Base-by-base conservation (phyloP, 2,113 vertebrate species). In the Vireo altiloquus region DNA sequence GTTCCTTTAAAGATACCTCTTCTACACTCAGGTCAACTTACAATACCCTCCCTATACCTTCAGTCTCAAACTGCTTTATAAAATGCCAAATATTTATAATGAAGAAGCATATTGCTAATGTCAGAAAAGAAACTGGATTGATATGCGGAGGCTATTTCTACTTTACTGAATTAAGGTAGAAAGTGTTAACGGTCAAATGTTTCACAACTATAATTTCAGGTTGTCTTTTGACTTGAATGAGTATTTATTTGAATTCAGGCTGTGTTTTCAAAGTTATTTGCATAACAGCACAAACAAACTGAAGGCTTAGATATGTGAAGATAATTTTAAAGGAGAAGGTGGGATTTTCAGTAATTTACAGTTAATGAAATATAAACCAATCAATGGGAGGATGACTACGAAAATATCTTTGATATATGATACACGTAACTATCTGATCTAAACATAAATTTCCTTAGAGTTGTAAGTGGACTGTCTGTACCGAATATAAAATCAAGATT, bases 71-170 rank as follows among this genome's bases (percentile, higher is more conserved):
- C 15, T 7, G 2, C 9, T 53, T 49, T 72, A 46, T 65, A 75
- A 39, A 27, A 17, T 8, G 28, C 27, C 31, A 70, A 30, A 44
- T 75, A 61, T 60, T 61, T 49, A 31, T 11, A 30, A 12, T 27
- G 13, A 60, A 81, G 39, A 64, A 0, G 0, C 25, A 63, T 1
- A 1, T 16, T 56, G 71, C 18, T 66, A 25, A 82, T 5, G 11
- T 20, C 66, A 75, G 22, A 71, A 31, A 27, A 65, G 16, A 86
- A 85, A 71, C 23, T 13, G 33, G 20, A 82, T 47, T 84, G 40
- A 1, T 37, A n/a, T 4, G 35, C 21, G 6, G 30, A 77, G 16
- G n/a, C 8, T 69, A 49, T 2, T 63, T 54, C 17, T 40, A 19
- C n/a, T 24, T 69, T 30, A 31, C 10, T 50, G 31, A 53, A 83